Evolutionary conservation across 2,113 vertebrate genomes (phyloP), one percentile per base, ranked within the genome.

Genomic region (Protobothrops flavoviridis): DNA sequence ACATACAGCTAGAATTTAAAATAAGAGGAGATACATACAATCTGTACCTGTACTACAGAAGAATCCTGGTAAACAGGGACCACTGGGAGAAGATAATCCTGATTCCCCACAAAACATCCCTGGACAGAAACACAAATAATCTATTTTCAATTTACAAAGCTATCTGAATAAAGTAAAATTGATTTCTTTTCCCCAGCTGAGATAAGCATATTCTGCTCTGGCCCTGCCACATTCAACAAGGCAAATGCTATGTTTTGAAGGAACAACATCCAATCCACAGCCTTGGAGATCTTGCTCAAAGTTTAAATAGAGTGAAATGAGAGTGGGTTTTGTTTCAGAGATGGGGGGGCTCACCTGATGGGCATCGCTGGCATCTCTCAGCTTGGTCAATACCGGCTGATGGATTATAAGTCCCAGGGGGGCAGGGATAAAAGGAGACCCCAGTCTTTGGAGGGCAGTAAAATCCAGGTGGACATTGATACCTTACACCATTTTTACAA

Each of bases 71-170:
- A 98, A 97, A 94, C 98, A 99, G 87, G 95, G 97, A n/a, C 98
- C 98, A 90, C 97, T 97, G 24, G 98, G 97, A 95, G 97, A 98
- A 90, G 98, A 97, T 21, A 98, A 96, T 89, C 98, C 98, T 98
- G 98, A 98, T 17, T 98, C 98, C 89, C 97, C 98, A 97, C 98
- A 98, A 95, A 97, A 98, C 96, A 98, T 97, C 23, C 98, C 98
- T 98, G 26, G 21, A 39, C n/a, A 29, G 55, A 93, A 95, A 39
- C 59, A 86, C 12, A 90, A 52, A 50, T 20, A 89, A 33, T 33
- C 43, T 3, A 13, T 57, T 61, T 52, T 64, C 85, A 87, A 21
- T 10, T n/a, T 52, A 55, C 7, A 12, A 23, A 91, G n/a, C 33
- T 53, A 29, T 7, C 7, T 2, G 33, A 53, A 53, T 13, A 86